A percentile compares a stretch with the other conserved stretches of the same genome.
Evolutionary conservation across 2,888 invertebrate species (phyloP).

Genomic region (Rhogogaster chlorosoma): DNA sequence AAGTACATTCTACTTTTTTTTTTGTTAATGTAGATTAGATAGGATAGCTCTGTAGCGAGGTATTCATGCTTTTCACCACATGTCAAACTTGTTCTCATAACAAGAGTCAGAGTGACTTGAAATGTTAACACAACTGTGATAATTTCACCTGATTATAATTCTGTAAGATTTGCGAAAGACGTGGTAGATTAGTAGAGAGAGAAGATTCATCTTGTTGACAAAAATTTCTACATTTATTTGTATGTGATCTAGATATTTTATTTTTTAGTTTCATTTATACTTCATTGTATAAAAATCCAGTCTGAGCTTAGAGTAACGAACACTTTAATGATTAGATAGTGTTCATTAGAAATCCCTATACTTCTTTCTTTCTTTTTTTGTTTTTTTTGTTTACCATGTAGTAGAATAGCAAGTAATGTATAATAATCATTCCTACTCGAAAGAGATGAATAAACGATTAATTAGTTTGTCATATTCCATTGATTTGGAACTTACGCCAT

Average conservation of each 20-base stretch:
- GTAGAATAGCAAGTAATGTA: neutral
- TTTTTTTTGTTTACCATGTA: no score
- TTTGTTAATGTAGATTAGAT: neutral
- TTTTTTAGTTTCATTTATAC: neutral
- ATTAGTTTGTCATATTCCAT: neutral
- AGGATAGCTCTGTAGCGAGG: neutral
- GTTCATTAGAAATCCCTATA: neutral
- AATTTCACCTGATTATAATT: constrained; percentile 15
- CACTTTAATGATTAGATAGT: neutral
- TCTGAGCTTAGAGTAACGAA: neutral
- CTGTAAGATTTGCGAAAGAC: neutral
- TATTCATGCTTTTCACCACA: neutral
- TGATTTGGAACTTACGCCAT: neutral
- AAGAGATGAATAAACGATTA: neutral
- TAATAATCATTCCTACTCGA: neutral
- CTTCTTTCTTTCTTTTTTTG: neutral
- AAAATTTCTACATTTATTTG: neutral
- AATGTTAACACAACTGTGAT: neutral
- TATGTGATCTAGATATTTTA: neutral
- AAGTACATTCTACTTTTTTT: neutral
- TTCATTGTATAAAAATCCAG: neutral
- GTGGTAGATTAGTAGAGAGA: neutral
- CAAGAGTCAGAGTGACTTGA: neutral
- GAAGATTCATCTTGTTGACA: neutral
- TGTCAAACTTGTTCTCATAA: neutral